Evolutionary conservation across 2,888 invertebrate genomes (phyloP), one percentile per base, ranked within the genome.

Genomic region (Imbricaverruca yamaguchii): DNA sequence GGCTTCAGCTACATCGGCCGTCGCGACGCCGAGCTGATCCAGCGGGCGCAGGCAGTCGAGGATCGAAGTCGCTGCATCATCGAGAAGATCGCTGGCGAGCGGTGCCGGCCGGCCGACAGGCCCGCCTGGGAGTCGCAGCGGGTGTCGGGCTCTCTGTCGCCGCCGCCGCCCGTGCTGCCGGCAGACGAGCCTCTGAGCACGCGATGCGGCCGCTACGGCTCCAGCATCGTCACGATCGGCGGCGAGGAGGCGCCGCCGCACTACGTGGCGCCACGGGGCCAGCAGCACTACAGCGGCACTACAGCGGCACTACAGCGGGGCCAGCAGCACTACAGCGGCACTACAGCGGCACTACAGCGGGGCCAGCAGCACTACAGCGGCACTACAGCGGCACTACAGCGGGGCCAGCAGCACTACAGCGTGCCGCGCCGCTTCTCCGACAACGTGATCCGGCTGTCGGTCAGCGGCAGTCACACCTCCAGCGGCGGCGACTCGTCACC

Each of bases 1-100:
- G 74, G 74, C 23, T 79, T 79, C 79, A 79, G 79, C 79, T 79
- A 79, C 25, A 53, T 74, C 74, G 55, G 55, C 74, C 53, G 21
- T 21, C 53, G 55, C 21, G 74, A 74, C 21, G 74, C 74, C 53
- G 74, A 74, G 21, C 74, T 74, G 15, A 74, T 74, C 55, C 53
- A 74, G 74, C 53, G 55, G 18, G 74, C 74, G 9, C 57, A 79
- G 23, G 57, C 7, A 13, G 79, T 79, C 57, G 23, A 79, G 57
- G 79, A 79, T 11, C 56, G 79, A 18, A 79, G 79, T 13, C 56
- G 79, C 23, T 57, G 57, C 57, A 79, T 79, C 18, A 79, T 79
- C 79, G n/a, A 79, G 57, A 56, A 79, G 79, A 79, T 79, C 56
- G 79, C 79, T 15, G 23, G 57, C 25, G 57, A 59, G 57, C n/a